These are phyloP conservation scores for Bucco capensis DNA, from an alignment of 2,113 vertebrate genomes.

Conservation along the genomic window DNA sequence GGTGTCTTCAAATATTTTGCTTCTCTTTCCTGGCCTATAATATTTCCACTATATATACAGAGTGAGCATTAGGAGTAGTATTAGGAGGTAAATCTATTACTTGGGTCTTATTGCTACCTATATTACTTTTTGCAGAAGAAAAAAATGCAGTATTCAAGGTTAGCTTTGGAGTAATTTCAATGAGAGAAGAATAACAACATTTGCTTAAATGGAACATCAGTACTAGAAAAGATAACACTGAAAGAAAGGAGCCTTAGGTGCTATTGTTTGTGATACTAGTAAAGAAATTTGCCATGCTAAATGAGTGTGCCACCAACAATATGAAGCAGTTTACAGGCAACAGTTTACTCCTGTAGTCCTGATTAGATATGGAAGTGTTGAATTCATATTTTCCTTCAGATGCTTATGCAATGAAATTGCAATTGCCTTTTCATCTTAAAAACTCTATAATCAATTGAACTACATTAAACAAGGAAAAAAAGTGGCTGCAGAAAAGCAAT, in stretches of 20 bases:
- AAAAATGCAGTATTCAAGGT: neutral
- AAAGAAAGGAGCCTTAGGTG: neutral
- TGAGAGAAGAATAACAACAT: neutral
- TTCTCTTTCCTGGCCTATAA: neutral
- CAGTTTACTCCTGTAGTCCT: neutral
- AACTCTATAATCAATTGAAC: neutral
- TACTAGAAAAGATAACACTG: neutral
- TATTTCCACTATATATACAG: neutral
- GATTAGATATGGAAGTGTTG: neutral
- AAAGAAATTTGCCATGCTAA: neutral
- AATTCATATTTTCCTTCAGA: neutral
- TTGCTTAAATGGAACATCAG: neutral
- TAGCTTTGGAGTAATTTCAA: neutral
- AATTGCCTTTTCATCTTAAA: neutral
- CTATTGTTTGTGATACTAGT: neutral
- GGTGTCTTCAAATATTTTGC: neutral
- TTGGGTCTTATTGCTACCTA: neutral
- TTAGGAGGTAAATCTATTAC: neutral
- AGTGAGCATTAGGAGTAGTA: neutral
- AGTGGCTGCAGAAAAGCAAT: neutral
- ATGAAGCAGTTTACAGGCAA: neutral
- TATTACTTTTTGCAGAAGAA: neutral
- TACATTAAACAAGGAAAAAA: neutral
- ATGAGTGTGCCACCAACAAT: neutral
- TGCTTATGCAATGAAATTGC: neutral